Evolutionary conservation across 2,113 vertebrate genomes (phyloP).

Genomic region (Petrocephalus microphthalmus): DNA sequence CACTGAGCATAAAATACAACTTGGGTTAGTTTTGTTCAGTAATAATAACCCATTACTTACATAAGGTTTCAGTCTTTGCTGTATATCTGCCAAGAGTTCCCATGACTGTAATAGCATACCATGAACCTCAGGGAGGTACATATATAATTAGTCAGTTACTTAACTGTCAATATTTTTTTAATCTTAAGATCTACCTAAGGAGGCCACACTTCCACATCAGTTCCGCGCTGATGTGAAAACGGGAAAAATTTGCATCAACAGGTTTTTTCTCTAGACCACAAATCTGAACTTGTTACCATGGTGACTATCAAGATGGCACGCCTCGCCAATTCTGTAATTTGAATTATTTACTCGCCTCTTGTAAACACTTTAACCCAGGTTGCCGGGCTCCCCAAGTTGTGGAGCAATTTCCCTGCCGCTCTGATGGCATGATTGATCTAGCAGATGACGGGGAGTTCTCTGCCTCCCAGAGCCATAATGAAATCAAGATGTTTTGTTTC

Average conservation of each 20-base stretch:
- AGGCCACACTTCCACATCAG: neutral
- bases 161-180: neutral
- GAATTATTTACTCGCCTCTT: slow-evolving; percentile 31
- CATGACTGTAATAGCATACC: neutral
- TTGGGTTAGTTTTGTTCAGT: neutral
- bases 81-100: neutral
- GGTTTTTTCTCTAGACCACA: neutral
- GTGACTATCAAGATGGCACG: slow-evolving; percentile 20
- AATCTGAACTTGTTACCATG: neutral
- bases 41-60: neutral
- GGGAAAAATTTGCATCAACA: neutral
- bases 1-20: neutral
- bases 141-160: neutral
- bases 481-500: slow-evolving; percentile 64
- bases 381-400: slow-evolving; percentile 22
- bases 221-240: neutral
- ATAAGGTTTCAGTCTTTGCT: neutral
- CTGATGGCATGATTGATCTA: slow-evolving; percentile 27
- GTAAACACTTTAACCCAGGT: slow-evolving; percentile 34
- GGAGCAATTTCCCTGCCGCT: neutral
- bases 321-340: slow-evolving; percentile 17
- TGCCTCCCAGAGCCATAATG: slow-evolving; percentile 48
- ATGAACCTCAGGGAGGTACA: neutral
- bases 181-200: neutral
- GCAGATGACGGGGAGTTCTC: slow-evolving; percentile 30